These are phyloP conservation scores for Sternotherus odoratus DNA, from an alignment of 2,797 vertebrate species.

Conservation along the genomic window DNA sequence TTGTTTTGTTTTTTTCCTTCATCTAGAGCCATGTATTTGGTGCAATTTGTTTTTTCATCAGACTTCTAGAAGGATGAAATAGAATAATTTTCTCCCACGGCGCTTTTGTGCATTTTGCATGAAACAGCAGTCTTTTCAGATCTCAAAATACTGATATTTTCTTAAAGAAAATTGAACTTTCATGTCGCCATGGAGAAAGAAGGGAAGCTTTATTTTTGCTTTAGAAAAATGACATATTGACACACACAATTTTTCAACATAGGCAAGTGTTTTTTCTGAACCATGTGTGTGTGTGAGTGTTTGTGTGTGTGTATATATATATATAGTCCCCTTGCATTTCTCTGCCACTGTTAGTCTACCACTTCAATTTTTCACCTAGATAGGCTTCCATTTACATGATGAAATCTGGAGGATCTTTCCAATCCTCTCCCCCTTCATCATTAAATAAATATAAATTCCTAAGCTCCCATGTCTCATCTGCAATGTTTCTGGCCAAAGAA, in stretches of 20 bases:
- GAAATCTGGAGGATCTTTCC: background rate
- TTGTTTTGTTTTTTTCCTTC: background rate
- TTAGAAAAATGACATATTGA: background rate
- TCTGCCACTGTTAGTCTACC: background rate
- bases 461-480: too few relatives aligned
- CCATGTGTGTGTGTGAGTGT: too few relatives aligned
- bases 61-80: conserved; percentile 32
- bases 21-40: background rate
- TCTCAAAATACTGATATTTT: background rate
- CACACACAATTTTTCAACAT: background rate
- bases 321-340: background rate
- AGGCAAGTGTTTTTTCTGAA: background rate
- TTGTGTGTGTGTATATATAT: too few relatives aligned
- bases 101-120: background rate
- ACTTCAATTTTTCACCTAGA: background rate
- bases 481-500: background rate
- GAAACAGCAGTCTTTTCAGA: conserved; percentile 19
- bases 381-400: background rate
- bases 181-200: background rate
- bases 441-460: background rate
- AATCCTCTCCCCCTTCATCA: background rate
- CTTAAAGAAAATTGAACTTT: conserved; percentile 22
- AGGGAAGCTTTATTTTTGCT: conserved; percentile 10
- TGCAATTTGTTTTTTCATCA: conserved; percentile 38
- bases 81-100: conserved; percentile 37